Evolutionary conservation across 2,888 invertebrate species (phyloP).

Genomic region (Cactoblastis cactorum): DNA sequence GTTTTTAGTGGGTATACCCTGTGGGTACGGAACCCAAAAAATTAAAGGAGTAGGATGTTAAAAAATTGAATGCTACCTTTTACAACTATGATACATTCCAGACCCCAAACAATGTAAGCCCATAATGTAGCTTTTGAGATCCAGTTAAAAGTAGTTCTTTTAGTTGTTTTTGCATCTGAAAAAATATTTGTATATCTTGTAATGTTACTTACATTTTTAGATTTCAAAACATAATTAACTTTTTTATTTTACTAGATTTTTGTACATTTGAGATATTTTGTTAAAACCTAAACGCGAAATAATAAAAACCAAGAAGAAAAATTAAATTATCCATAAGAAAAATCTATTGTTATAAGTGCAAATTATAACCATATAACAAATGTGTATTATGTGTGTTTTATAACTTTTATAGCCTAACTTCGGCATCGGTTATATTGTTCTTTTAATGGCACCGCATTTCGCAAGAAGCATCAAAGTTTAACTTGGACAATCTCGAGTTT

Average conservation of each 20-base stretch:
- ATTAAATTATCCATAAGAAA: not conserved
- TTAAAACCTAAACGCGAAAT: too few relatives aligned
- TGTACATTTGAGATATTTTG: too few relatives aligned
- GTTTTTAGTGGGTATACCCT: too few relatives aligned
- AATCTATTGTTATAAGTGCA: not conserved
- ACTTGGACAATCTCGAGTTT: conserved; percentile 27
- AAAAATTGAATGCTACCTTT: conserved; percentile 57
- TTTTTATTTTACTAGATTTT: too few relatives aligned
- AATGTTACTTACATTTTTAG: too few relatives aligned
- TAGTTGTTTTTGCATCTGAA: conserved; percentile 58
- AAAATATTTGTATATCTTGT: too few relatives aligned
- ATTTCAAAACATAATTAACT: too few relatives aligned
- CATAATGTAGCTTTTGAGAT: conserved; percentile 83
- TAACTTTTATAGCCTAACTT: conserved; percentile 20
- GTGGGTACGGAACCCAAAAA: too few relatives aligned
- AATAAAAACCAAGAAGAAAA: not conserved
- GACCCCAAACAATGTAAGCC: conserved; percentile 81
- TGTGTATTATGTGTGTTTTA: conserved; percentile 11
- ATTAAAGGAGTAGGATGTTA: too few relatives aligned
- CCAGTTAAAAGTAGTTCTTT: conserved; percentile 81
- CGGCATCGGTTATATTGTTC: conserved; percentile 23
- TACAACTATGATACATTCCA: conserved; percentile 80
- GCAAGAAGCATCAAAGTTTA: conserved; percentile 23
- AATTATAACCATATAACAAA: not conserved
- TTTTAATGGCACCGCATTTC: conserved; percentile 17